Percentiles rank a stretch among this genome's conserved stretches.
phyloP scores from a whole-genome alignment of 2,888 invertebrate genomes.

The Nemurella pictetii region DNA sequence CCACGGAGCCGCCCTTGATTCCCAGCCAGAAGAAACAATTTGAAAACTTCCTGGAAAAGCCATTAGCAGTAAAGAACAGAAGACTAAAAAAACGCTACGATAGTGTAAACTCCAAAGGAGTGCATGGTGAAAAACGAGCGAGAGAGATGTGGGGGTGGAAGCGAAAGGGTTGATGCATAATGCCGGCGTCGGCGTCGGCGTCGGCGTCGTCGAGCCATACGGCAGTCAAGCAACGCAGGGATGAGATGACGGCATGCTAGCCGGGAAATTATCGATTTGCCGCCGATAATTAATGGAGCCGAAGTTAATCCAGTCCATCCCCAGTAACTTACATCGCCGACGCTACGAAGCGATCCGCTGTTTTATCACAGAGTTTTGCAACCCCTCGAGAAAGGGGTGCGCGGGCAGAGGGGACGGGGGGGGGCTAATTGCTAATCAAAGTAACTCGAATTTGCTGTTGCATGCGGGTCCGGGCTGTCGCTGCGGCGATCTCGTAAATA shows the following conservation, averaged over 20 bases:
- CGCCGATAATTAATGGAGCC: background rate
- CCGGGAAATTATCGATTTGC: background rate
- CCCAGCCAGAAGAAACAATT: background rate
- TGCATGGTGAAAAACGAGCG: background rate
- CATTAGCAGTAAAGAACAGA: slow-evolving; percentile 15
- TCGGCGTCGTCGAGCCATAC: no score
- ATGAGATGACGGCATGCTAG: background rate
- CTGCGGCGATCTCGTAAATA: no score
- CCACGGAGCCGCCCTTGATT: background rate
- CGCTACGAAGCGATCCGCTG: background rate
- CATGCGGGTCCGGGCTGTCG: background rate
- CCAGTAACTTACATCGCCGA: background rate
- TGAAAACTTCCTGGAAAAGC: background rate
- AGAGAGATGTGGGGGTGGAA: background rate
- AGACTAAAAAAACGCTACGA: background rate
- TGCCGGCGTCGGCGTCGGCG: no score
- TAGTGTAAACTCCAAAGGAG: background rate
- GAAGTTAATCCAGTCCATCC: background rate
- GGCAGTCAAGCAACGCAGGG: background rate
- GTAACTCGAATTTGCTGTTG: background rate
- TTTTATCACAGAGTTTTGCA: background rate
- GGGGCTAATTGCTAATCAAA: background rate
- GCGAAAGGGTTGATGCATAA: background rate
- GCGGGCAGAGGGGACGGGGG: no score
- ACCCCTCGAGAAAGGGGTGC: no score